Conservation (phyloP, 2,113 vertebrate species). For the Malurus melanocephalus region DNA sequence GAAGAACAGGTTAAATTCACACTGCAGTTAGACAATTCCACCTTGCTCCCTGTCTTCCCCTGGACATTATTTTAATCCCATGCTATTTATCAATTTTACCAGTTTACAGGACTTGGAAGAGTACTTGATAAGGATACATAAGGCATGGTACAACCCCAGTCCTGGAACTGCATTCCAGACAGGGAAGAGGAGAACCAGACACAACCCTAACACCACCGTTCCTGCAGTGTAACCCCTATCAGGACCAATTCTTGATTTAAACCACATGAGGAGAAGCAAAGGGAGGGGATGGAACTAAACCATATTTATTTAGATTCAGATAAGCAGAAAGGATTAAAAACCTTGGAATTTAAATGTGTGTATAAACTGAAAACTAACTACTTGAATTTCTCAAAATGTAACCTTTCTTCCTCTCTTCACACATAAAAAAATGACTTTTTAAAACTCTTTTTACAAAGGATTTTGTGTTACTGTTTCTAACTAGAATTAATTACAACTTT, state of each 20-base stretch:
- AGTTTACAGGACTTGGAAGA: background rate
- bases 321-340: background rate
- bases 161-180: slow-evolving; percentile 7
- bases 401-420: background rate
- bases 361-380: background rate
- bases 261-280: background rate
- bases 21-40: background rate
- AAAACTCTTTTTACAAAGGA: background rate
- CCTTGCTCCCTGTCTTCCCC: background rate
- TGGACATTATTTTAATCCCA: background rate
- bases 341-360: background rate
- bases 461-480: background rate
- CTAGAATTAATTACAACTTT: background rate
- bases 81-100: background rate
- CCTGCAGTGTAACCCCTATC: background rate
- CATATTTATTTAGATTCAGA: background rate
- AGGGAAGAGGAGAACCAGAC: background rate
- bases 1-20: slow-evolving; percentile 24
- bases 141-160: background rate
- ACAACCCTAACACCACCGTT: background rate
- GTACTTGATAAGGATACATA: background rate
- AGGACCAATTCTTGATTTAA: background rate
- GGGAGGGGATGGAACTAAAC: background rate
- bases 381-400: background rate
- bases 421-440: background rate